Conservation (phyloP, 2,113 vertebrate species). For the Pollimyrus isidori region DNA sequence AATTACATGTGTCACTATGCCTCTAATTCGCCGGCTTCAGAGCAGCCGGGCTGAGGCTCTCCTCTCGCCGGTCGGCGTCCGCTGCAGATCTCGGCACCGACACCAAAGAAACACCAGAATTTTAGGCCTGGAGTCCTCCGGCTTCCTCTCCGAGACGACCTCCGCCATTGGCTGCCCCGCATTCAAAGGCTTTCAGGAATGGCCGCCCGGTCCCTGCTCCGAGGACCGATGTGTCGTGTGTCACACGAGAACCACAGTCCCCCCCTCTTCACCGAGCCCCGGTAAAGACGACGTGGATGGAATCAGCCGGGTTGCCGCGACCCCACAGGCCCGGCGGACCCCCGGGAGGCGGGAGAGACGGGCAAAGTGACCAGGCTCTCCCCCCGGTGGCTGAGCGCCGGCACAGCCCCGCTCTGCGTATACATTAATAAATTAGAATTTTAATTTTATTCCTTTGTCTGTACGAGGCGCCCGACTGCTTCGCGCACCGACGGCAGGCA, state of each 20-base stretch:
- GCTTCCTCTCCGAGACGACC: constrained; percentile 44
- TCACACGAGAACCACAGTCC: background rate
- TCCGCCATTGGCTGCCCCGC: constrained; percentile 37
- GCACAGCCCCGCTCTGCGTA: constrained; percentile 84
- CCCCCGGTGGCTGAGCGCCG: constrained; percentile 92
- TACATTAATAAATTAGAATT: constrained; percentile 99
- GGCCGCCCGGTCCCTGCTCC: background rate
- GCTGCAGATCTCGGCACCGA: constrained; percentile 16
- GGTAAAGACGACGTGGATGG: background rate
- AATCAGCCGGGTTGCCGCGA: background rate
- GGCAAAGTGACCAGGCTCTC: constrained; percentile 59
- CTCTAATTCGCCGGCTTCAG: constrained; percentile 87
- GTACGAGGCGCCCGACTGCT: constrained; percentile 75
- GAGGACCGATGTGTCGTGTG: no score
- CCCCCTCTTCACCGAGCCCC: background rate
- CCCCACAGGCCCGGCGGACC: constrained; percentile 36
- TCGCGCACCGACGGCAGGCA: constrained; percentile 86
- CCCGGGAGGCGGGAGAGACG: constrained; percentile 40
- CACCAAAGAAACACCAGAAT: constrained; percentile 43
- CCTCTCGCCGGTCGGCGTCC: constrained; percentile 40
- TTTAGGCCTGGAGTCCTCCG: constrained; percentile 38
- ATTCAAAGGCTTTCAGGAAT: constrained; percentile 28
- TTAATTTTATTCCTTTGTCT: constrained; percentile 89
- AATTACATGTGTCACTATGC: constrained; percentile 96
- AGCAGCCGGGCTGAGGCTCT: constrained; percentile 85